Evolutionary conservation across 2,113 vertebrate genomes (phyloP), one percentile per base, ranked within the genome.

Genomic region (Charina bottae): DNA sequence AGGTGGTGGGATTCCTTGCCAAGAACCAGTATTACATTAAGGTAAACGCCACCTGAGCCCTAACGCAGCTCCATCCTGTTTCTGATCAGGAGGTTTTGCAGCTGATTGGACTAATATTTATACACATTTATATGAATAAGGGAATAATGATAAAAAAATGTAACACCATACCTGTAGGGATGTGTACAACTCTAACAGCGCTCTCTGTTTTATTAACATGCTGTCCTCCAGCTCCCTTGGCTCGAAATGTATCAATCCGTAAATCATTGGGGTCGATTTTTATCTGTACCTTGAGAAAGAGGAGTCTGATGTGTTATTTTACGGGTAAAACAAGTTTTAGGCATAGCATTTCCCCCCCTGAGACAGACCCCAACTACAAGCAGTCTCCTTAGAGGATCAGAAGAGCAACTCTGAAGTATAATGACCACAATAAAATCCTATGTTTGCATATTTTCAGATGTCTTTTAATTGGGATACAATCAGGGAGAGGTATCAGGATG

Each of bases 141-240:
- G 6, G 59, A 59, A 12, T 9, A 28, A 28, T 0, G 49, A 58
- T 53, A 58, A 37, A 58, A 21, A n/a, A 33, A 15, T 1, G 1
- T 1, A 58, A 84, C 13, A 24, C n/a, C 6, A 7, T 78, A 99
- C 99, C 99, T n/a, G 99, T 98, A 68, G 99, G 99, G 90, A 99
- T 94, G 56, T 99, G 99, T 54, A 99, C 98, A 6, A 99, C 93
- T 49, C 99, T 97, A 85, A 99, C 98, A 0, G 99, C 99, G 0
- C 99, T 99, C 89, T 99, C 99, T 0, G 99, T 99, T 4, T 98
- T 99, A 94, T 99, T 99, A 49, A 99, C 99, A 0, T 99, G 98
- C 93, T 99, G 99, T 0, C 99, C 99, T 17, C 99, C 99, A 8
- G 99, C 97, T 42, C 99, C 99, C 94, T 96, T 98, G 42, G 99